Evolutionary conservation across 2,113 vertebrate genomes (phyloP).

Genomic region (Dipodomys merriami): DNA sequence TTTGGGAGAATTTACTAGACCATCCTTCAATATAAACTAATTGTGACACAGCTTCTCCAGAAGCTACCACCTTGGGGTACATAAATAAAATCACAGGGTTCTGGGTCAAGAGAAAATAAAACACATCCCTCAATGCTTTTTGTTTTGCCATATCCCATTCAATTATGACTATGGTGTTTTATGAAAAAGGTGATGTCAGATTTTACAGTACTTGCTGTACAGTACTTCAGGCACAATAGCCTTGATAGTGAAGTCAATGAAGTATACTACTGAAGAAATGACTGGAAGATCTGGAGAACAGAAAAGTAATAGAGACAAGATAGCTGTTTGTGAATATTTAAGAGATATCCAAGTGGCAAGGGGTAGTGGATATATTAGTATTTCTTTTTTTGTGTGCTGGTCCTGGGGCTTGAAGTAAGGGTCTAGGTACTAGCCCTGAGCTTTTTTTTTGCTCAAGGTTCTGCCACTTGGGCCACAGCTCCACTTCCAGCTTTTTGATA

Average conservation of each 20-base stretch:
- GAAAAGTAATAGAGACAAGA: slow-evolving; percentile 10
- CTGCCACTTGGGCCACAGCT: too few species aligned
- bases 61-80: slow-evolving; percentile 39
- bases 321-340: neutral
- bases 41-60: neutral
- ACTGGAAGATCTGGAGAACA: neutral
- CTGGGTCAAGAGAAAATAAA: slow-evolving; percentile 32
- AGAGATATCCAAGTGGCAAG: neutral
- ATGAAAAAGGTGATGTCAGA: neutral
- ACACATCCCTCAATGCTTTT: neutral
- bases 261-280: neutral
- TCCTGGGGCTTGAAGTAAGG: too few species aligned
- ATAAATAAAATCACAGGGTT: slow-evolving; percentile 43
- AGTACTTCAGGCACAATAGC: neutral
- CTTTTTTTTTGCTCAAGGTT: too few species aligned
- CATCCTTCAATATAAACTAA: slow-evolving; percentile 20
- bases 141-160: neutral
- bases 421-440: too few species aligned
- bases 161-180: slow-evolving; percentile 34
- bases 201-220: too few species aligned
- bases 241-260: neutral
- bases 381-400: too few species aligned
- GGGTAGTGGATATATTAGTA: neutral
- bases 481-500: too few species aligned
- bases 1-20: neutral